These are phyloP conservation scores for Melanotaenia nigrans DNA, from an alignment of 2,797 vertebrate species.

Conservation along the genomic window DNA sequence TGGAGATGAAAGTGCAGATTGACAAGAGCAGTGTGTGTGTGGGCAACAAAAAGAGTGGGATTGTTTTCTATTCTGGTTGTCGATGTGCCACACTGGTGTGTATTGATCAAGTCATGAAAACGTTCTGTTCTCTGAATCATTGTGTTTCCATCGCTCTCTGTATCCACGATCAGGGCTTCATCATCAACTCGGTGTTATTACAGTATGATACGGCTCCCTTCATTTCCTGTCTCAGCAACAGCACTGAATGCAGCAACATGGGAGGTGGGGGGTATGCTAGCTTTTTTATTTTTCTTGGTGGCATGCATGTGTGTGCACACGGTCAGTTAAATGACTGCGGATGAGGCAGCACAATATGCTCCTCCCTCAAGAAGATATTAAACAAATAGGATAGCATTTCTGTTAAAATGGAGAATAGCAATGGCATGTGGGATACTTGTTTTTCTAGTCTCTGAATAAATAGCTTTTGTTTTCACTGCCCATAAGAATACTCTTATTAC, in stretches of 20 bases:
- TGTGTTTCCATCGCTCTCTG: slow-evolving; percentile 60
- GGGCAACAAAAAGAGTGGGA: slow-evolving; percentile 59
- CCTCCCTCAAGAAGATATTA: slow-evolving; percentile 45
- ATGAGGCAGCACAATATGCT: slow-evolving; percentile 37
- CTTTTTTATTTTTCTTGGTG: neutral
- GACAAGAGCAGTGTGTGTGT: slow-evolving; percentile 47
- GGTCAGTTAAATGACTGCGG: neutral
- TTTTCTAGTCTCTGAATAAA: slow-evolving; percentile 7
- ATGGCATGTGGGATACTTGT: slow-evolving; percentile 27
- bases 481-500: neutral
- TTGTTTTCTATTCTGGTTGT: slow-evolving; percentile 57
- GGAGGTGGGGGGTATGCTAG: neutral
- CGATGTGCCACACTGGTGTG: slow-evolving; percentile 37
- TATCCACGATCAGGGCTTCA: slow-evolving; percentile 56
- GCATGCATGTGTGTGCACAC: neutral
- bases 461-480: slow-evolving; percentile 8
- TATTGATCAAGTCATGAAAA: slow-evolving; percentile 63
- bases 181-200: slow-evolving; percentile 69
- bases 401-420: slow-evolving; percentile 38
- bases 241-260: slow-evolving; percentile 38
- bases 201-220: slow-evolving; percentile 68
- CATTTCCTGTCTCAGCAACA: slow-evolving; percentile 73
- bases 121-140: slow-evolving; percentile 59
- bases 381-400: slow-evolving; percentile 8
- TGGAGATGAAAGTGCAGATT: slow-evolving; percentile 42